Base-by-base conservation (phyloP, 1,140 invertebrate genomes). In the Meloidogyne floridensis region DNA sequence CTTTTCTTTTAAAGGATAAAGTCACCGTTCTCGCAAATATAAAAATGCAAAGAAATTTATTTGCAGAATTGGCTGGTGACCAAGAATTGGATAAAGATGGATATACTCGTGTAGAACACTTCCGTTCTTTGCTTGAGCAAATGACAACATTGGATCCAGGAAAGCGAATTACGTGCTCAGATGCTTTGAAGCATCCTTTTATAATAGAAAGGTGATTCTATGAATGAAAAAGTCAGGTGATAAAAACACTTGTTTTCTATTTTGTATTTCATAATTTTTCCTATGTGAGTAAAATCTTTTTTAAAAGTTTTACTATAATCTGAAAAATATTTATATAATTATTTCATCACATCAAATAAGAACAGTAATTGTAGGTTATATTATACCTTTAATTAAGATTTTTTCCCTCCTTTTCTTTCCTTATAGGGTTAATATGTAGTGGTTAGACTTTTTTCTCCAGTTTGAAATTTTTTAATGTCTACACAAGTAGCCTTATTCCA, bases 111-210 rank as follows among this genome's bases (percentile, higher is more conserved):
- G 91, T 93, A 2, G 93, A 93, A 3, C 96, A 99, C 88, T 92
- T 99, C 6, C 96, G 95, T 87, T 96, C 98, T 90, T 91, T 99
- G 6, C 91, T 99, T 53, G 97, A 99, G 84, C 94, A 95, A 81
- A 95, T 97, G 85, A 93, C 98, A 42, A 94, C 95, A 91, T 91
- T 99, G 72, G 98, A 99, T 91, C 94, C 97, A 0, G 93, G 93
- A 42, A 98, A 98, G 91, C 92, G 98, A 79, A 94, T 96, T 80
- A 94, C 95, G 0, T 93, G 98, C 74, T 97, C 96, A 90, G 95
- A 97, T 89, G 96, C 96, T 32, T 92, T 99, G 42, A 94, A 94
- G 47, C 97, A 99, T 92, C 94, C 96, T 2, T 99, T 99, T 92
- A 98, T 99, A 90, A 94, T 94, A 6, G 15, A 65, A 65, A n/a